Percentiles rank a stretch among this genome's conserved stretches.
These are phyloP conservation scores for Anastatus disparis DNA, from an alignment of 1,140 invertebrate genomes.

Conservation along the genomic window DNA sequence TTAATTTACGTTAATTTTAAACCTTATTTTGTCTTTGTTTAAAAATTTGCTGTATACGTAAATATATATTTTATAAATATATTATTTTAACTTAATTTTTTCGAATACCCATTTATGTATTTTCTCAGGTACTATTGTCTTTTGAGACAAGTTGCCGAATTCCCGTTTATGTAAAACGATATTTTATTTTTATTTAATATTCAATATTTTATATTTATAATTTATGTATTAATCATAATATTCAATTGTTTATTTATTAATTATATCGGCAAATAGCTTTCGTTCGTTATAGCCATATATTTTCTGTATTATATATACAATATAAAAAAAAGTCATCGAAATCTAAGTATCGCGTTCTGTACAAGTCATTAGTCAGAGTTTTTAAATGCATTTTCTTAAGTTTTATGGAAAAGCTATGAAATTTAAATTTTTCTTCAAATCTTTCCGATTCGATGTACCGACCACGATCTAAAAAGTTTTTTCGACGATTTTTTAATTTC, in stretches of 20 bases:
- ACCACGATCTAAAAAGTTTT: constrained; percentile 65
- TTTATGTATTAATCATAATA: neutral
- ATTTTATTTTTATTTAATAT: neutral
- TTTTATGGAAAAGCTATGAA: neutral
- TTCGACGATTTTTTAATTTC: constrained; percentile 59
- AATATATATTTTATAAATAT: neutral
- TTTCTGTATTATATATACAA: constrained; percentile 1
- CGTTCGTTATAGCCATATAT: neutral
- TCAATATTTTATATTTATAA: neutral
- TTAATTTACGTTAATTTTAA: neutral
- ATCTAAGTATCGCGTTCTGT: neutral
- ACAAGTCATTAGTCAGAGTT: too few species aligned
- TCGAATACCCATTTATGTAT: constrained; percentile 24
- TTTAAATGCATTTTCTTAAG: neutral
- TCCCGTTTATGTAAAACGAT: constrained; percentile 9
- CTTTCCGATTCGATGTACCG: constrained; percentile 64
- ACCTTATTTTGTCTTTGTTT: neutral
- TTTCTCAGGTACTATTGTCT: constrained; percentile 34
- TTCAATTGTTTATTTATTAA: neutral
- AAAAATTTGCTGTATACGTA: neutral
- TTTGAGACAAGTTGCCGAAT: constrained; percentile 11
- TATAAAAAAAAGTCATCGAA: neutral
- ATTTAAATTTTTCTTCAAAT: too few species aligned
- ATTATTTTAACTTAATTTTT: constrained; percentile 5
- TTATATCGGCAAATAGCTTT: neutral